These are phyloP conservation scores for Procapra przewalskii DNA, from an alignment of 2,113 vertebrate species.

Conservation along the genomic window DNA sequence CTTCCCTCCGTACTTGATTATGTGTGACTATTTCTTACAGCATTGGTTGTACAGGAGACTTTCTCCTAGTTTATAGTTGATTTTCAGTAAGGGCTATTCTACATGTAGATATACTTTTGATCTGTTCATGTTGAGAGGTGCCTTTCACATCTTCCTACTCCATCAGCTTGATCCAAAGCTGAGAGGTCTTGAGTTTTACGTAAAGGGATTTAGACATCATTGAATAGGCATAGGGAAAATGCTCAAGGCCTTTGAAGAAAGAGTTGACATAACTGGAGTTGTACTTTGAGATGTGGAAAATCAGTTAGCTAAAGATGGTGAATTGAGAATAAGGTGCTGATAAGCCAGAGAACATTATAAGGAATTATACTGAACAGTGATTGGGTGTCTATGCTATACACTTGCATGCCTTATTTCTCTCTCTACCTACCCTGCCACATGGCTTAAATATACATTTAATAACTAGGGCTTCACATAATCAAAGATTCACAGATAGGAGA, in stretches of 20 bases:
- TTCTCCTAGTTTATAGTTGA: background rate
- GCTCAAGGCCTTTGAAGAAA: background rate
- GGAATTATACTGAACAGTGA: conserved; percentile 69
- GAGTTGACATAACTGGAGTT: background rate
- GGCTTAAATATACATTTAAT: conserved; percentile 75
- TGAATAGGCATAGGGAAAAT: background rate
- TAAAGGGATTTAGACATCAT: background rate
- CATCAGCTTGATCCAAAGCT: background rate
- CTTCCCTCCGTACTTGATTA: background rate
- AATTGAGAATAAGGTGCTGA: conserved; percentile 33
- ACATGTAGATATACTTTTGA: background rate
- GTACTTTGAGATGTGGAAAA: background rate
- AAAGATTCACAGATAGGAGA: conserved; percentile 64
- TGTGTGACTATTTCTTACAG: background rate
- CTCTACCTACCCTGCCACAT: conserved; percentile 67
- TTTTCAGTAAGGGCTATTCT: background rate
- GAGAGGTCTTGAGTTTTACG: background rate
- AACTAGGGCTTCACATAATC: conserved; percentile 64
- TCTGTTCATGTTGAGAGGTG: background rate
- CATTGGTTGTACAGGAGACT: background rate
- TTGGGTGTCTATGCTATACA: conserved; percentile 62
- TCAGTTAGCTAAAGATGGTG: conserved; percentile 31
- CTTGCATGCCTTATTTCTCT: conserved; percentile 74
- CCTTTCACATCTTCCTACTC: background rate
- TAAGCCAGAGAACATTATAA: conserved; percentile 57